These are phyloP conservation scores for Physocephala rufipes DNA, from an alignment of 2,888 invertebrate species.

Conservation along the genomic window DNA sequence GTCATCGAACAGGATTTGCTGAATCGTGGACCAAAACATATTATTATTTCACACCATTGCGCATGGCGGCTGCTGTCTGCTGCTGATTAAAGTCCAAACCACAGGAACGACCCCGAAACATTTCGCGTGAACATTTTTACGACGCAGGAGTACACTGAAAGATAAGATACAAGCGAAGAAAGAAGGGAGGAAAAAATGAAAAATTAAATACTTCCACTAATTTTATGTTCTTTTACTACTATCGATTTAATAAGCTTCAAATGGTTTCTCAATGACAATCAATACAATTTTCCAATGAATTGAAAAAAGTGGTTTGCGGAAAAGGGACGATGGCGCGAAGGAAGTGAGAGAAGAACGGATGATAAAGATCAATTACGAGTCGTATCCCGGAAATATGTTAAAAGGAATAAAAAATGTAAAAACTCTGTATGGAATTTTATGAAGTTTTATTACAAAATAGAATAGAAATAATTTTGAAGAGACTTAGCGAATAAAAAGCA, in stretches of 20 bases:
- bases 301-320: neutral
- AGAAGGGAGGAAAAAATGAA: neutral
- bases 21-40: constrained; percentile 52
- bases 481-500: too few relatives aligned
- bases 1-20: constrained; percentile 40
- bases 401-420: too few relatives aligned
- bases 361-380: too few relatives aligned
- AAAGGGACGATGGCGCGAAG: neutral
- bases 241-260: constrained; percentile 17
- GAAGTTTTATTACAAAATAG: too few relatives aligned
- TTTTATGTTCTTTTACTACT: constrained; percentile 16
- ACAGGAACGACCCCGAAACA: constrained; percentile 34
- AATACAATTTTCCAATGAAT: neutral
- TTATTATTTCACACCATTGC: constrained; percentile 59
- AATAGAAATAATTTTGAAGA: too few relatives aligned
- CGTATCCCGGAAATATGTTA: too few relatives aligned
- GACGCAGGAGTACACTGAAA: neutral
- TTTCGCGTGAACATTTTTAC: constrained; percentile 32
- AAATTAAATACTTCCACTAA: constrained; percentile 14
- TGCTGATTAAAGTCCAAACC: constrained; percentile 35
- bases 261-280: constrained; percentile 6
- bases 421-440: too few relatives aligned
- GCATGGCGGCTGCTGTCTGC: constrained; percentile 48
- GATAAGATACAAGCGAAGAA: neutral
- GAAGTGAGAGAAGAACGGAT: too few relatives aligned